A percentile compares a stretch with the other conserved stretches of the same genome.
phyloP scores from a whole-genome alignment of 2,113 vertebrate species.

The Crotophaga sulcirostris region DNA sequence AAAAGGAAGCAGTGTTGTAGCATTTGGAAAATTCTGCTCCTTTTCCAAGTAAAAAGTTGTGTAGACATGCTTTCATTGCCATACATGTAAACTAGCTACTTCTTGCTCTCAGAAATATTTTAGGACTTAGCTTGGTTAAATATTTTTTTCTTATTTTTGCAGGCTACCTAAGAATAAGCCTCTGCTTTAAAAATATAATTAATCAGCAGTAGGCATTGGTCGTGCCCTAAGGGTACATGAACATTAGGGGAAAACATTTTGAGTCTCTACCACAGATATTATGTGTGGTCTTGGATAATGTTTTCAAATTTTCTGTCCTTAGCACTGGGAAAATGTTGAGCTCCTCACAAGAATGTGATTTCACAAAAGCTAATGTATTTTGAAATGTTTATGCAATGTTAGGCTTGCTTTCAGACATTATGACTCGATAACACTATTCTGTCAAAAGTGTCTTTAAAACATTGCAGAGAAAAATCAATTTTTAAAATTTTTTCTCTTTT shows the following conservation, averaged over 20 bases:
- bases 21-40: background rate
- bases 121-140: background rate
- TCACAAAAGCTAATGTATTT: background rate
- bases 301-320: background rate
- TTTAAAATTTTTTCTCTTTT: background rate
- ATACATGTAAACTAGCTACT: background rate
- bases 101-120: background rate
- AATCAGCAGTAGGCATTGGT: background rate
- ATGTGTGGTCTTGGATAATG: background rate
- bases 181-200: background rate
- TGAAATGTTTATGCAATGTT: background rate
- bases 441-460: background rate
- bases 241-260: background rate
- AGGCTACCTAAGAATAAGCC: background rate
- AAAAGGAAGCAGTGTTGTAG: background rate
- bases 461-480: background rate
- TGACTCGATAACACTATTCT: background rate
- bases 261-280: background rate
- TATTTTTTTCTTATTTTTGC: background rate
- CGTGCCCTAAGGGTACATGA: background rate
- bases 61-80: background rate
- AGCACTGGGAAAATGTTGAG: background rate
- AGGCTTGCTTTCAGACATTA: background rate
- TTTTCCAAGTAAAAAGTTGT: background rate
- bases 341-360: background rate